These are phyloP conservation scores for Menidia menidia DNA, from an alignment of 2,797 vertebrate species.

Conservation along the genomic window DNA sequence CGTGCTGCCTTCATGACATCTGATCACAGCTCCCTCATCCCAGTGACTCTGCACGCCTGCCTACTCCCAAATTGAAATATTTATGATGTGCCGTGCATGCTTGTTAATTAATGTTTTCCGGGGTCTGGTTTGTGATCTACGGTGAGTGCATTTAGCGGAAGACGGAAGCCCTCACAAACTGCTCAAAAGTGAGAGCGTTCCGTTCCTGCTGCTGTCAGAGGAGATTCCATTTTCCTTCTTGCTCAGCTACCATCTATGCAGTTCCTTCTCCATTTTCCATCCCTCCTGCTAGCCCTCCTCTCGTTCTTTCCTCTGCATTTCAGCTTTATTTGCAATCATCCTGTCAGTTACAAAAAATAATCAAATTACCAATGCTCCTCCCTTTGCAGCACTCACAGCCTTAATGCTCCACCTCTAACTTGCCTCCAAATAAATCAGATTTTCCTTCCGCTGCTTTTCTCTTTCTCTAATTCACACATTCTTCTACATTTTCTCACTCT, in stretches of 20 bases:
- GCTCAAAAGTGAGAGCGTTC: neutral
- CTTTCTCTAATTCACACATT: too few relatives aligned
- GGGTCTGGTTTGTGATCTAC: constrained; percentile 17
- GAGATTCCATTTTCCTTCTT: constrained; percentile 36
- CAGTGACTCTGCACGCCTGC: constrained; percentile 7
- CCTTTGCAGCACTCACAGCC: constrained; percentile 6
- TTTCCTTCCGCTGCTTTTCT: constrained; percentile 6
- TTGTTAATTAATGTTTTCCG: constrained; percentile 22
- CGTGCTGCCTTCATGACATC: constrained; percentile 12
- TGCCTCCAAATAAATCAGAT: constrained; percentile 10
- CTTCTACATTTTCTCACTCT: neutral
- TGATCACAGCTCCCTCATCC: constrained; percentile 16
- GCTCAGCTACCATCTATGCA: neutral
- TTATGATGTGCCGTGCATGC: constrained; percentile 8
- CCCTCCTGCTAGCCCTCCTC: constrained; percentile 1
- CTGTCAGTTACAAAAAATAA: constrained; percentile 29
- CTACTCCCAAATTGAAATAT: neutral
- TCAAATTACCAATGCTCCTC: constrained; percentile 30
- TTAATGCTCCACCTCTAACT: constrained; percentile 1
- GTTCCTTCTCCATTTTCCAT: neutral
- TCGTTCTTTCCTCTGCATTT: constrained; percentile 8
- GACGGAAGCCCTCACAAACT: constrained; percentile 26
- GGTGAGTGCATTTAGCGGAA: constrained; percentile 35
- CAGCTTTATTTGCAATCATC: constrained; percentile 31
- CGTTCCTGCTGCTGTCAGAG: constrained; percentile 15